A percentile compares a stretch with the other conserved stretches of the same genome.
These are phyloP conservation scores for Platycercus adscitus DNA, from an alignment of 2,113 vertebrate genomes.

Conservation along the genomic window DNA sequence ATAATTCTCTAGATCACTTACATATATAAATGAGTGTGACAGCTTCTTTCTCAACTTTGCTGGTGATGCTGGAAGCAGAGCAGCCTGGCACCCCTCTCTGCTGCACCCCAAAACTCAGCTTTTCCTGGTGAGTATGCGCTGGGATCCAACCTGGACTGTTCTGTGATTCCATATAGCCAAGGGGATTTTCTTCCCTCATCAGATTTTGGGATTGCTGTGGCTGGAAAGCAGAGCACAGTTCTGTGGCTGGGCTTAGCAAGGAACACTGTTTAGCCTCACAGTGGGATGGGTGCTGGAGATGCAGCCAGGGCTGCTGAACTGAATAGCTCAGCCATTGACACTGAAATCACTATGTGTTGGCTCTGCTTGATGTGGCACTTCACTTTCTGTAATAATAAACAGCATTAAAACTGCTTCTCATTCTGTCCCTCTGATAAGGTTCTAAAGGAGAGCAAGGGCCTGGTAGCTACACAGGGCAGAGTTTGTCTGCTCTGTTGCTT, in stretches of 20 bases:
- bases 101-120: not conserved
- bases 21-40: slow-evolving; percentile 59
- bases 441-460: not conserved
- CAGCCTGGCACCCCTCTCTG: not conserved
- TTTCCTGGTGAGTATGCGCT: not conserved
- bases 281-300: not conserved
- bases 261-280: not conserved
- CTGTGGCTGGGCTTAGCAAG: not conserved
- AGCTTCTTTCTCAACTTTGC: slow-evolving; percentile 13
- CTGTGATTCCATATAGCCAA: not conserved
- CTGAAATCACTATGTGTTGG: not conserved
- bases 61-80: not conserved
- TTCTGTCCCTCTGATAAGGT: accelerated
- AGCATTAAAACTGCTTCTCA: not conserved
- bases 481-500: not conserved
- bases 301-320: not conserved
- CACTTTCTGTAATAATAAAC: not conserved
- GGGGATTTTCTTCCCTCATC: not conserved
- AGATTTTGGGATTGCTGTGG: not conserved
- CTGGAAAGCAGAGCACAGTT: not conserved
- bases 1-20: slow-evolving; percentile 62
- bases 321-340: not conserved
- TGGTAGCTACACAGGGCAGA: not conserved
- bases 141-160: not conserved
- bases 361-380: not conserved